Evolutionary conservation across 2,797 vertebrate genomes (phyloP).

Genomic region (Peromyscus aztecus): DNA sequence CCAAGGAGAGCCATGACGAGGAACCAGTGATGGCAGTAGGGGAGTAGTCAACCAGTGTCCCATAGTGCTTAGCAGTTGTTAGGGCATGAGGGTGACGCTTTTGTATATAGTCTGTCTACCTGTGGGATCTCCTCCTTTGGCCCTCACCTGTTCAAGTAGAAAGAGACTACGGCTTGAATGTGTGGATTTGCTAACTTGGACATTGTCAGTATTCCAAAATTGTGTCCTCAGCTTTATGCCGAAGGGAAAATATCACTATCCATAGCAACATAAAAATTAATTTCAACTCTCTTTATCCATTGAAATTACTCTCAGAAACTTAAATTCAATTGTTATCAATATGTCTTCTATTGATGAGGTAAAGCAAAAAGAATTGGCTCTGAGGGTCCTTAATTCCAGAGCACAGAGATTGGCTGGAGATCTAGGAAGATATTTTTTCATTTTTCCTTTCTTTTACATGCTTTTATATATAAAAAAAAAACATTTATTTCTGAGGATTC

Average conservation of each 20-base stretch:
- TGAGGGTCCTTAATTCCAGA: conserved; percentile 1
- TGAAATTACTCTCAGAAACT: conserved; percentile 60
- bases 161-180: background rate
- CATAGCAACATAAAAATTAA: background rate
- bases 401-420: background rate
- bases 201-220: background rate
- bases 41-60: background rate
- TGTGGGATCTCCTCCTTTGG: background rate
- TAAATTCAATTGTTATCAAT: conserved; percentile 53
- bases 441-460: conserved; percentile 24
- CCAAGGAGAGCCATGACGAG: background rate
- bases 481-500: conserved; percentile 28
- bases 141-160: background rate
- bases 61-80: background rate
- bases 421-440: conserved; percentile 6
- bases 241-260: background rate
- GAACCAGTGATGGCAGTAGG: background rate
- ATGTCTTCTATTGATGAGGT: conserved; percentile 21
- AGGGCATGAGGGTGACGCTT: background rate
- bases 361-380: conserved; percentile 36
- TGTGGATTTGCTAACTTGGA: background rate
- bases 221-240: background rate
- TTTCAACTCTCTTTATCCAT: conserved; percentile 15
- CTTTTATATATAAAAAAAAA: conserved; percentile 61
- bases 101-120: background rate